phyloP scores from a whole-genome alignment of 2,113 vertebrate species.

The Microcebus jonahi region DNA sequence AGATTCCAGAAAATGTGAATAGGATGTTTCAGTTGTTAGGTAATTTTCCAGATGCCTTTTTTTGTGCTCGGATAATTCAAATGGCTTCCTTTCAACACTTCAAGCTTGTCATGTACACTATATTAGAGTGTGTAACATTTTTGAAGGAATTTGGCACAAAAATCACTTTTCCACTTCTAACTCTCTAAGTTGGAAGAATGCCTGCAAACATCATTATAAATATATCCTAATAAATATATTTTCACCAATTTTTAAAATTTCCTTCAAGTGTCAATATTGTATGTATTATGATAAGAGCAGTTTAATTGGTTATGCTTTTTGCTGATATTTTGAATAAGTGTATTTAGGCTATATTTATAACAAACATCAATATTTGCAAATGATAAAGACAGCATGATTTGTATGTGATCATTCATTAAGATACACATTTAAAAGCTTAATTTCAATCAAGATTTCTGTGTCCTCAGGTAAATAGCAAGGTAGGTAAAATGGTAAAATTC shows the following conservation, averaged over 20 bases:
- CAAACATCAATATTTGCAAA: conserved; percentile 50
- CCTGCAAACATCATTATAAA: conserved; percentile 63
- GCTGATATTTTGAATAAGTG: conserved; percentile 54
- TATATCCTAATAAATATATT: conserved; percentile 67
- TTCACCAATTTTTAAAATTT: conserved; percentile 3
- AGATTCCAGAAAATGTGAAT: conserved; percentile 70
- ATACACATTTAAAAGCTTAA: conserved; percentile 1
- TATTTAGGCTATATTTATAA: conserved; percentile 4
- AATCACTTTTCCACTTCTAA: conserved; percentile 62
- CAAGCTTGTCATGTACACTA: conserved; percentile 62
- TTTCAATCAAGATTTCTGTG: not conserved
- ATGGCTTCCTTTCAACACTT: conserved; percentile 71
- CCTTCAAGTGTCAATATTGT: conserved; percentile 56
- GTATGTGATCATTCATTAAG: not conserved
- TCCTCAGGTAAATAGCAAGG: not conserved
- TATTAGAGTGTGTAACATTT: conserved; percentile 66
- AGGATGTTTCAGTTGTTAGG: conserved; percentile 72
- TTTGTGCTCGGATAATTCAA: conserved; percentile 65
- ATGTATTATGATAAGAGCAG: conserved; percentile 3
- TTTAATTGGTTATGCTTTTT: conserved; percentile 59
- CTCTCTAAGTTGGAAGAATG: conserved; percentile 53
- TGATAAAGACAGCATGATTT: conserved; percentile 24
- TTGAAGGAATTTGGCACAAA: conserved; percentile 70
- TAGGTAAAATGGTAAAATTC: conserved; percentile 39
- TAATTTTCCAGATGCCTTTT: conserved; percentile 74